These are phyloP conservation scores for Galeopsomyia nigrocyanea DNA, from an alignment of 2,888 invertebrate species.

Conservation along the genomic window DNA sequence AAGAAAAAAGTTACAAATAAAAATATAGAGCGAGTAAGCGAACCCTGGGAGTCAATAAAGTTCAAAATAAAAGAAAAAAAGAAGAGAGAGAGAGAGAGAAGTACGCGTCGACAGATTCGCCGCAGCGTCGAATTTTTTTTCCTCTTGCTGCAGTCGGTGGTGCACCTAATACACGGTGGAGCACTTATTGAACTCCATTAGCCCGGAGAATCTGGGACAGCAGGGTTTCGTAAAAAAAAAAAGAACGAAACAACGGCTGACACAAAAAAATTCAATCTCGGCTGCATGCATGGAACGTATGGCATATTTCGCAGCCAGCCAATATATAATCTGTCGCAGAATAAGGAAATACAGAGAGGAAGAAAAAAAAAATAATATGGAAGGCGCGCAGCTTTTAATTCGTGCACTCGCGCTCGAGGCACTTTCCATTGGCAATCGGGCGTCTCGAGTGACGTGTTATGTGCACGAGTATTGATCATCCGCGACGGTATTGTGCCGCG, in stretches of 20 bases:
- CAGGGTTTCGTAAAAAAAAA: neutral
- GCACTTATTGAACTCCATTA: slow-evolving; percentile 39
- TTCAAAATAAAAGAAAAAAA: neutral
- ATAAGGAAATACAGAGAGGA: neutral
- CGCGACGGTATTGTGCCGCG: slow-evolving; percentile 27
- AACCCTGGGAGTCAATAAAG: too few species aligned
- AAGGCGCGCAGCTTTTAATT: neutral
- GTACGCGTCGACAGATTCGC: neutral
- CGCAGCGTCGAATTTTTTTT: slow-evolving; percentile 12
- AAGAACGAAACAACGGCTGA: too few species aligned
- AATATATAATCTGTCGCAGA: too few species aligned
- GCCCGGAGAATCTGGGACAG: slow-evolving; percentile 8
- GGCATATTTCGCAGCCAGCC: too few species aligned
- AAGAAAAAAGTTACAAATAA: neutral
- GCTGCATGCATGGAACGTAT: too few species aligned
- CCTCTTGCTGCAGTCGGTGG: neutral
- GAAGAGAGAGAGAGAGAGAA: neutral
- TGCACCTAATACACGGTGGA: neutral
- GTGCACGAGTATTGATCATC: slow-evolving; percentile 30
- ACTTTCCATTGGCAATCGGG: slow-evolving; percentile 3
- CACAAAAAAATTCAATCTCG: too few species aligned
- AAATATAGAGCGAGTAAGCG: neutral
- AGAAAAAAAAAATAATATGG: slow-evolving; percentile 17
- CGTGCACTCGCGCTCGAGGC: neutral
- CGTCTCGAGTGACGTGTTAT: neutral